These are phyloP conservation scores for Neomorphus geoffroyi DNA, from an alignment of 2,797 vertebrate genomes.

Conservation along the genomic window DNA sequence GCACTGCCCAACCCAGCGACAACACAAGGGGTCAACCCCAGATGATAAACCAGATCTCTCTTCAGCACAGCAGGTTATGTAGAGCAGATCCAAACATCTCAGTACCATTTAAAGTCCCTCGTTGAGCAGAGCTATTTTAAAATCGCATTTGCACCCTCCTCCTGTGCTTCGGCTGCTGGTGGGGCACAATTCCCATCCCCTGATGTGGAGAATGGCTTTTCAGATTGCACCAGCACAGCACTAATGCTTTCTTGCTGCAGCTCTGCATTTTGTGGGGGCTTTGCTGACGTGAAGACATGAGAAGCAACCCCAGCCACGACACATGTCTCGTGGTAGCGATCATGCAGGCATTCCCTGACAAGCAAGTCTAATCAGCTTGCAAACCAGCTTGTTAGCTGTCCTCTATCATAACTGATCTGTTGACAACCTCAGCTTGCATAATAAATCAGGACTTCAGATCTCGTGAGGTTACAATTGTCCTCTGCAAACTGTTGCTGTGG, in stretches of 20 bases:
- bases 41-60: no score
- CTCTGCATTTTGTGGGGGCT: background rate
- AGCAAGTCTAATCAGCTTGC: background rate
- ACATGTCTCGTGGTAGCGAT: accelerated
- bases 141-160: background rate
- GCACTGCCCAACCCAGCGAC: background rate
- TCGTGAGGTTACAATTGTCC: background rate
- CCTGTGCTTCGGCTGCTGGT: accelerated
- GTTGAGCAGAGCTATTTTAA: background rate
- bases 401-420: background rate
- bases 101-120: background rate
- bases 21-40: background rate
- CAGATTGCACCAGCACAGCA: background rate
- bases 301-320: background rate
- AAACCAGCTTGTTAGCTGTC: background rate
- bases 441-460: background rate
- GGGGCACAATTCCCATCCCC: background rate
- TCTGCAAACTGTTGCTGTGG: background rate
- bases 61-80: background rate
- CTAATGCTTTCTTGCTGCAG: background rate
- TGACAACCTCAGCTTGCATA: background rate
- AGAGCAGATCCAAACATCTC: background rate
- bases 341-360: background rate
- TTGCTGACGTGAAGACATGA: background rate
- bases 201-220: background rate